These are phyloP conservation scores for Myopa testacea DNA, from an alignment of 2,888 invertebrate species.

Conservation along the genomic window DNA sequence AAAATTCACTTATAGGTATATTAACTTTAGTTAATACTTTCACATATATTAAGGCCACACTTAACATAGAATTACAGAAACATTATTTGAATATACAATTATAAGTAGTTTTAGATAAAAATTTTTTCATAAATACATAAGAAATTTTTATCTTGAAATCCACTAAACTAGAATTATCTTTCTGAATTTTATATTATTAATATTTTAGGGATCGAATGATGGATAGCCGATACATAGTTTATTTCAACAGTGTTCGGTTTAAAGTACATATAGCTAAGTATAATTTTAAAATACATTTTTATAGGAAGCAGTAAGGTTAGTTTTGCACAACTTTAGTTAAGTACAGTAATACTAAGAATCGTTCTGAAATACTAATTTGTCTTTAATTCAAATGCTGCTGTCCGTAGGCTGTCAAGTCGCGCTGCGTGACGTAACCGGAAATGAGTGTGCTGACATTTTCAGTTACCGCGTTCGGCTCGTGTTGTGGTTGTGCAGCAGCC, in stretches of 20 bases:
- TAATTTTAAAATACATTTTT: constrained; percentile 26
- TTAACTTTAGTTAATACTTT: constrained; percentile 1
- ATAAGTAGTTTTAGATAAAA: neutral
- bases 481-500: neutral
- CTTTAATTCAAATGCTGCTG: constrained; percentile 41
- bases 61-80: constrained; percentile 15
- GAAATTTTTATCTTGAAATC: neutral
- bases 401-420: constrained; percentile 58
- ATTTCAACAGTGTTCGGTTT: neutral
- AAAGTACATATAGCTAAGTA: neutral
- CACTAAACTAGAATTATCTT: neutral
- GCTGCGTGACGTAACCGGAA: constrained; percentile 61
- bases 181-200: neutral
- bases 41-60: constrained; percentile 33
- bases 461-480: constrained; percentile 30
- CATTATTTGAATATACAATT: constrained; percentile 6
- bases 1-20: neutral
- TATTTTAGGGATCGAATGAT: too few species aligned
- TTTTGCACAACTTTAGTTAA: constrained; percentile 19
- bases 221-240: neutral
- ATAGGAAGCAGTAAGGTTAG: constrained; percentile 26
- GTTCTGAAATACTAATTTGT: neutral
- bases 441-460: constrained; percentile 47
- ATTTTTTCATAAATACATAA: neutral
- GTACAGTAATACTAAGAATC: neutral